Base-by-base conservation (phyloP, 2,888 invertebrate genomes). In the Dasypolia templi region DNA sequence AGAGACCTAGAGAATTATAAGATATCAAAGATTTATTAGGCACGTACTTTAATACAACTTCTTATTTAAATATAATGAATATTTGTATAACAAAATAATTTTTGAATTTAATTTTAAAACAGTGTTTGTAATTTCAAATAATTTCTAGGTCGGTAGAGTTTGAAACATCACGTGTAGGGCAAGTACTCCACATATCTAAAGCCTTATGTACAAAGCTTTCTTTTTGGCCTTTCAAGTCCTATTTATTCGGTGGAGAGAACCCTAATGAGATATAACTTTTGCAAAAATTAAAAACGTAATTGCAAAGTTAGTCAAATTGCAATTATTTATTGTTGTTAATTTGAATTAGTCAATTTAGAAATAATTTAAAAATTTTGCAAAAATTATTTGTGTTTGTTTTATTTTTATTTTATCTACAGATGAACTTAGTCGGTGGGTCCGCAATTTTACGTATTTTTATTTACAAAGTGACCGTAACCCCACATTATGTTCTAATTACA, bases 211-310 rank as follows among this genome's bases (percentile, higher is more conserved):
- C 95, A 95, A 94, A 95, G 94, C 94, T 85, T 89, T 89, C 69
- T 94, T 93, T 95, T 95, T 95, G 95, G 95, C 94, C 93, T 92
- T 91, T 92, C 91, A 94, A 91, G 90, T 94, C 91, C 91, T 93
- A 90, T 88, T 88, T 91, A 93, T 89, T 94, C 95, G 94, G 95
- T 95, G 93, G 93, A 92, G 91, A 89, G 83, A 89, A 89, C 89
- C 90, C 91, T 92, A 89, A 81, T 80, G 65, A 82, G 86, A 75
- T 81, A 86, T 86, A 88, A 87, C 75, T 82, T 88, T 87, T 86
- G 86, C 87, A 87, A 87, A 85, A 86, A 83, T 69, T 63, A 64
- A 73, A 85, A 81, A 77, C 12, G 51, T 26, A 72, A 64, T 67
- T 82, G 77, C 69, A 73, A 75, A 74, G 58, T 58, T 59, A 64